Percentiles rank a stretch among this genome's conserved stretches.
These are phyloP conservation scores for Trididemnum miniatum DNA, from an alignment of 23 tunicate species.

Conservation along the genomic window DNA sequence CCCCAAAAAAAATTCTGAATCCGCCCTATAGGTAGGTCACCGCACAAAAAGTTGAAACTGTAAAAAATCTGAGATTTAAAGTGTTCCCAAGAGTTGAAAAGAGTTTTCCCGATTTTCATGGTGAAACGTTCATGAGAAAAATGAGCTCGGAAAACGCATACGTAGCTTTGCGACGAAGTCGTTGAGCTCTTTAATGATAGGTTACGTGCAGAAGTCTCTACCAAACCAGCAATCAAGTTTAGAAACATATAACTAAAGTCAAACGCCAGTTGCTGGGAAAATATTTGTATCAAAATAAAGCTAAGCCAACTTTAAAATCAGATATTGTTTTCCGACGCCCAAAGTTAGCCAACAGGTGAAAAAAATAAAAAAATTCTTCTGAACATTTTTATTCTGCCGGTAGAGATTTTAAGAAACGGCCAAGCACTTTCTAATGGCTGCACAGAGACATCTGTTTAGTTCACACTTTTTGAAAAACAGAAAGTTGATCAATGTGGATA, in stretches of 20 bases:
- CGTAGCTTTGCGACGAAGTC: neutral
- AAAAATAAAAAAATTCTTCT: too few relatives aligned
- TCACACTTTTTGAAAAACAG: too few relatives aligned
- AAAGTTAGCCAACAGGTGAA: too few relatives aligned
- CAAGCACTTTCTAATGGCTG: too few relatives aligned
- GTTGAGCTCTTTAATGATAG: neutral
- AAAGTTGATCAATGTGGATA: too few relatives aligned
- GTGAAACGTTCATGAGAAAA: conserved; percentile 1
- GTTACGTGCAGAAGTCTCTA: neutral
- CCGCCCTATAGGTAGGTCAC: too few relatives aligned
- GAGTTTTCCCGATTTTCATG: neutral
- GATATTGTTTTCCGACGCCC: neutral
- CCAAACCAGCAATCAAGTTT: conserved; percentile 3
- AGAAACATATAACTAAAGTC: conserved; percentile 20
- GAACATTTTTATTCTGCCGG: too few relatives aligned
- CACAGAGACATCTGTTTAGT: too few relatives aligned
- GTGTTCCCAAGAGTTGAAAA: neutral
- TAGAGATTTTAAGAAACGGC: too few relatives aligned
- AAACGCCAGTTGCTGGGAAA: conserved; percentile 11
- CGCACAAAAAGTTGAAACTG: too few relatives aligned
- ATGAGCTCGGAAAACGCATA: neutral
- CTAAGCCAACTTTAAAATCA: conserved; percentile 3
- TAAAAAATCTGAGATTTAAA: too few relatives aligned
- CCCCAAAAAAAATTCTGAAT: too few relatives aligned
- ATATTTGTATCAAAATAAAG: conserved; percentile 13